phyloP scores from a whole-genome alignment of 2,797 vertebrate genomes.

The Amazona ochrocephala region DNA sequence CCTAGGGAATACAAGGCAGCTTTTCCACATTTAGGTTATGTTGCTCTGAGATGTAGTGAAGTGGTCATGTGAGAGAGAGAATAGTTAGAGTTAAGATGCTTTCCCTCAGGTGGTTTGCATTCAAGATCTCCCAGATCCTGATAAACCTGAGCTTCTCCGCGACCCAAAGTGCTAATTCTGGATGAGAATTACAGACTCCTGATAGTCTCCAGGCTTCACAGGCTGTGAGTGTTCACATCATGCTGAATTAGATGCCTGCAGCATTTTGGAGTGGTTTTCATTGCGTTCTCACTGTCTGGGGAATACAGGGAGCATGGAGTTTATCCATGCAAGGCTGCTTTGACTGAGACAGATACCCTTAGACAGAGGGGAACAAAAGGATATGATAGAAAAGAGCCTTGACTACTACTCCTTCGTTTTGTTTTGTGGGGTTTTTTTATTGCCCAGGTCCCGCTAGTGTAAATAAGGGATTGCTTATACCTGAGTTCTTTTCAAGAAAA shows the following conservation, averaged over 20 bases:
- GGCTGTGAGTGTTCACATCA: neutral
- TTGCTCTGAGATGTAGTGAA: too few species aligned
- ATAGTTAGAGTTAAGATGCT: neutral
- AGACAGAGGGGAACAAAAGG: neutral
- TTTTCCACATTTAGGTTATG: too few species aligned
- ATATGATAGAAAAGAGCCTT: neutral
- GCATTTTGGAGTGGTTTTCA: neutral
- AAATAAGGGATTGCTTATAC: neutral
- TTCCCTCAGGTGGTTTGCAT: neutral
- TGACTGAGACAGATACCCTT: neutral
- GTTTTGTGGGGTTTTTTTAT: neutral
- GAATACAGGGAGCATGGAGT: neutral
- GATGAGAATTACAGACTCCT: neutral
- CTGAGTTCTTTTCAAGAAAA: neutral
- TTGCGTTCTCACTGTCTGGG: neutral
- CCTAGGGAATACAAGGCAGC: too few species aligned
- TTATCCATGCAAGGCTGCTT: constrained; percentile 1
- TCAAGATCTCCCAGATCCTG: neutral
- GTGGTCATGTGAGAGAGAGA: neutral
- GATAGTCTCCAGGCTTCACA: neutral
- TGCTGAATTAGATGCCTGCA: neutral
- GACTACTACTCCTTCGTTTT: neutral
- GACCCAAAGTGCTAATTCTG: neutral
- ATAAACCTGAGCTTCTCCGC: neutral
- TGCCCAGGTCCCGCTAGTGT: neutral